Percentiles rank a stretch among this genome's conserved stretches.
phyloP scores from a whole-genome alignment of 2,888 invertebrate genomes.

The Nebria salina region DNA sequence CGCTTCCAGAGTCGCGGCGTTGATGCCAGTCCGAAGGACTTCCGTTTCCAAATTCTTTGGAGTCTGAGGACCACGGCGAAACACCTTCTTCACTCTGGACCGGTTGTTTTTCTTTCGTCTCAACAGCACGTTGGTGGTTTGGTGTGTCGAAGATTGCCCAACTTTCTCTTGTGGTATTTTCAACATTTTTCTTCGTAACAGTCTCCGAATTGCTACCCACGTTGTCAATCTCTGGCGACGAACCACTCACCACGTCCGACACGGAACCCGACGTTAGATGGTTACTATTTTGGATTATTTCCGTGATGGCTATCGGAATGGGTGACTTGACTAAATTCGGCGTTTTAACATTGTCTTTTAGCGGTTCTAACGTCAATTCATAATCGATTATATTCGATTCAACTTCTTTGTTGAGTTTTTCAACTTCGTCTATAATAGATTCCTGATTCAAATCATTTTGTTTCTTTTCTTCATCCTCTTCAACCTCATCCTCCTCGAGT shows the following conservation, averaged over 20 bases:
- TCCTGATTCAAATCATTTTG: constrained; percentile 51
- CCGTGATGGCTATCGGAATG: constrained; percentile 59
- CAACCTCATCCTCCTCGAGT: constrained; percentile 56
- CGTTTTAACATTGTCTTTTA: constrained; percentile 43
- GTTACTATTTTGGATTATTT: constrained; percentile 58
- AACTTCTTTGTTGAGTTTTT: constrained; percentile 44
- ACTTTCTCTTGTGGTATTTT: constrained; percentile 64
- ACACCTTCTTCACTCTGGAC: constrained; percentile 66
- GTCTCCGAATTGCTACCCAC: constrained; percentile 60
- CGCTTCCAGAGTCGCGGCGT: constrained; percentile 61
- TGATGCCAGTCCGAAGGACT: constrained; percentile 64
- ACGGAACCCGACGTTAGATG: constrained; percentile 70
- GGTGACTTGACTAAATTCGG: constrained; percentile 58
- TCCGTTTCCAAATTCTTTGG: constrained; percentile 68
- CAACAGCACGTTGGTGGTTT: constrained; percentile 52
- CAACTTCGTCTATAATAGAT: constrained; percentile 51
- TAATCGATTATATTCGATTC: constrained; percentile 48
- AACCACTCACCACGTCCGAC: constrained; percentile 72
- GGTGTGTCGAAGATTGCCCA: constrained; percentile 71
- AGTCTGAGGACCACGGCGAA: constrained; percentile 83
- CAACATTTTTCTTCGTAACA: constrained; percentile 56
- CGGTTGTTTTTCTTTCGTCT: constrained; percentile 56
- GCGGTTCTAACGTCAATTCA: constrained; percentile 37
- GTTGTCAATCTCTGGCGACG: constrained; percentile 71
- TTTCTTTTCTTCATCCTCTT: constrained; percentile 50